Percentiles rank a stretch among this genome's conserved stretches.
These are phyloP conservation scores for Varroa destructor DNA, from an alignment of 1,140 invertebrate species.

Conservation along the genomic window DNA sequence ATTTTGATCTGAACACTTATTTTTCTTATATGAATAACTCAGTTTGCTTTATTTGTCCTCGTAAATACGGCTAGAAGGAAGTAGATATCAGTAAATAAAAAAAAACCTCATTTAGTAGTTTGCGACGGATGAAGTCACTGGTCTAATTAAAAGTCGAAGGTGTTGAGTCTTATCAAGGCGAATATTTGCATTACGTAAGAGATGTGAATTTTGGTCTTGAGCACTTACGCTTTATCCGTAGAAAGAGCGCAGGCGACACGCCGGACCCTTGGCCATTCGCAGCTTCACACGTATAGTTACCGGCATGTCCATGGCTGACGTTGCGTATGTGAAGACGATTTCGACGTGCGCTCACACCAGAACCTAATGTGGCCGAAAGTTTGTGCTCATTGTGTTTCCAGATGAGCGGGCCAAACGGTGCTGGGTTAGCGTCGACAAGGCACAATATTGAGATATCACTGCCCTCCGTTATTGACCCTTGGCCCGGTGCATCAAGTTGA, in stretches of 20 bases:
- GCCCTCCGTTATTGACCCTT: constrained; percentile 10
- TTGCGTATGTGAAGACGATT: constrained; percentile 21
- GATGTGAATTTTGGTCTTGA: too few relatives aligned
- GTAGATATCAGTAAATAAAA: too few relatives aligned
- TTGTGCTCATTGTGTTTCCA: constrained; percentile 27
- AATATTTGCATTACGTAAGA: too few relatives aligned
- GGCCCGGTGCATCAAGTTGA: constrained; percentile 6
- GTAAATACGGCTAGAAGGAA: too few relatives aligned
- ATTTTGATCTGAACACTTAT: too few relatives aligned
- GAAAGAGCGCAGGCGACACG: constrained; percentile 4
- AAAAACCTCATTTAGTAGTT: too few relatives aligned
- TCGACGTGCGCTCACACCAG: neutral
- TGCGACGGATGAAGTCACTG: too few relatives aligned
- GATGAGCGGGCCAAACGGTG: constrained; percentile 2
- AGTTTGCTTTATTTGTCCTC: too few relatives aligned
- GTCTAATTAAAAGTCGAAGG: too few relatives aligned
- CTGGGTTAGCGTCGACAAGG: constrained; percentile 15
- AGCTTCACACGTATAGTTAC: constrained; percentile 13
- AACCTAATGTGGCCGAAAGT: neutral
- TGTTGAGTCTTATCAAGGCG: too few relatives aligned
- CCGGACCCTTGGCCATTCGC: constrained; percentile 1
- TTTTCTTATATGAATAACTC: too few relatives aligned
- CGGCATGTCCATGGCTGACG: neutral
- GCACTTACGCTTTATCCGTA: constrained; percentile 18
- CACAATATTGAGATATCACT: constrained; percentile 17